phyloP scores from a whole-genome alignment of 2,888 invertebrate species.

The Fabriciana adippe region DNA sequence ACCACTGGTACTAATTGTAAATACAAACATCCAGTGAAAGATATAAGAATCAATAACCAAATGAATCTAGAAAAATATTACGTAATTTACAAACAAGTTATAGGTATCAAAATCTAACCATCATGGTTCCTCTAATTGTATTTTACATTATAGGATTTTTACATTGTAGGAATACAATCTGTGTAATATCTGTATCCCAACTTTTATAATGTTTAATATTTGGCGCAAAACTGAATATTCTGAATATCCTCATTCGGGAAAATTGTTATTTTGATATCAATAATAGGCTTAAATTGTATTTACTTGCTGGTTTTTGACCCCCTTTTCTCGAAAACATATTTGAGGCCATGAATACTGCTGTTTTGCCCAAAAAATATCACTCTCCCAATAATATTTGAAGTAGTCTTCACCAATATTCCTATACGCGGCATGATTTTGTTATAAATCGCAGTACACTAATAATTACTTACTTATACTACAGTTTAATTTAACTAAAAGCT shows the following conservation, averaged over 20 bases:
- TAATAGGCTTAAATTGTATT: conserved; percentile 12
- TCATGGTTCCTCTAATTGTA: neutral
- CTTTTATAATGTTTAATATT: neutral
- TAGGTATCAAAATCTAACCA: too few species aligned
- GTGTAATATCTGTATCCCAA: too few species aligned
- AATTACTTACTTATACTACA: neutral
- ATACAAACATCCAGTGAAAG: conserved; percentile 78
- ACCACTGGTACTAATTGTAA: conserved; percentile 71
- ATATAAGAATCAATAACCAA: conserved; percentile 78
- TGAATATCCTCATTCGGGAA: neutral
- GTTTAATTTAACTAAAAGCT: conserved; percentile 50
- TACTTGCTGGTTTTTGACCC: conserved; percentile 79
- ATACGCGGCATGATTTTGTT: conserved; percentile 9
- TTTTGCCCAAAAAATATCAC: conserved; percentile 58
- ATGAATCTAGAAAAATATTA: conserved; percentile 71
- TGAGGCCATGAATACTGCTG: conserved; percentile 78
- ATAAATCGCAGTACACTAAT: conserved; percentile 10
- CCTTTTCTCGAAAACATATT: conserved; percentile 77
- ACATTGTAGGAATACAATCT: too few species aligned
- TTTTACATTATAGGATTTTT: too few species aligned
- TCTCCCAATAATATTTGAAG: conserved; percentile 29
- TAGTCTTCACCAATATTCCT: neutral
- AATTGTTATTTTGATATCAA: too few species aligned
- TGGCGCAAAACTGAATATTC: neutral
- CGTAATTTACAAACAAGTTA: neutral